Evolutionary conservation across 2,113 vertebrate species (phyloP), one percentile per base, ranked within the genome.

Genomic region (Mungos mungo): DNA sequence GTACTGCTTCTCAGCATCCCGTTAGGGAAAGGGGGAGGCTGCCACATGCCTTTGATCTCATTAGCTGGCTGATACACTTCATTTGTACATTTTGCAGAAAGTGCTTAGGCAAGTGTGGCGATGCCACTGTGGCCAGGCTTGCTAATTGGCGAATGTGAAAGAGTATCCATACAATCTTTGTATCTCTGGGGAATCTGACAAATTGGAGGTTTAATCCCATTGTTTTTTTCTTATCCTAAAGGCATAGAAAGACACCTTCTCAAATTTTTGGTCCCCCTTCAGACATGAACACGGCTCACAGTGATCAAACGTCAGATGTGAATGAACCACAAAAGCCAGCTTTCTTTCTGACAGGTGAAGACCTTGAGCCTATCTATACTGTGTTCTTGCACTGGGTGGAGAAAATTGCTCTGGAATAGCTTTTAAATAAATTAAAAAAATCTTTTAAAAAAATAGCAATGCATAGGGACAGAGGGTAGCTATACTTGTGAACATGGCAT

Each of bases 81-180:
- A 86, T 45, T 93, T 98, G 95, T 31, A 87, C 91, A 16, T 80
- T 98, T 94, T 87, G 45, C 31, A 76, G 89, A 0, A 84, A 83
- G 68, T 93, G 93, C 71, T 94, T 79, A 94, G 8, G 83, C 79
- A 96, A 97, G 89, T 0, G 0, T 95, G 89, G 93, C n/a, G 25
- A 35, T 4, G 77, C 63, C 95, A 77, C 41, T 84, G 83, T 71
- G 57, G 68, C 76, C 94, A 95, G 80, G 82, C 79, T 65, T 95
- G 47, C 81, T 98, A 98, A 98, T 10, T 98, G 96, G 93, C 95
- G 90, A 82, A 66, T 87, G 33, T 8, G 88, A 93, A 81, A 57
- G 21, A 84, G 16, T 31, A 71, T 66, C 14, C 47, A n/a, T n/a
- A 25, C 38, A 66, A 93, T 86, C 63, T 74, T 71, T 52, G 3